phyloP scores from a whole-genome alignment of 2,888 invertebrate genomes.

The Sepioteuthis lessoniana region DNA sequence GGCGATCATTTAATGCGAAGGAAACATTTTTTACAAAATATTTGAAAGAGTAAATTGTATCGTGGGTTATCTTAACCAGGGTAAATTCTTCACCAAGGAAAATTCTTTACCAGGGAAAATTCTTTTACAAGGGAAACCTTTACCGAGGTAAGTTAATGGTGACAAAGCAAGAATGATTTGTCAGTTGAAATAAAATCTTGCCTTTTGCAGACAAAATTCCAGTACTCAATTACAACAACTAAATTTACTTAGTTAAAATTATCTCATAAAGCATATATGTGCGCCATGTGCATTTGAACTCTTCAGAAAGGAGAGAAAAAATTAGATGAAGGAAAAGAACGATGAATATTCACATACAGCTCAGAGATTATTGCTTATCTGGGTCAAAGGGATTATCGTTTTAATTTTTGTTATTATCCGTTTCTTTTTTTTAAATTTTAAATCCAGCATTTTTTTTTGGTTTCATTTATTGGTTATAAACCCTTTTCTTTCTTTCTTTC shows the following conservation, averaged over 20 bases:
- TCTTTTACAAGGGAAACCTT: too few relatives aligned
- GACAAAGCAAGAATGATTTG: too few relatives aligned
- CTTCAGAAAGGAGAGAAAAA: not conserved
- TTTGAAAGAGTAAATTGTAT: too few relatives aligned
- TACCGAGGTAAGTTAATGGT: too few relatives aligned
- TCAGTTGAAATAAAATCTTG: not conserved
- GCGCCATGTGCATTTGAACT: not conserved
- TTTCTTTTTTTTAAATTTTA: not conserved
- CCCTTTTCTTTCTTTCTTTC: not conserved
- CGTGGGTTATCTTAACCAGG: too few relatives aligned
- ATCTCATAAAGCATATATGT: not conserved
- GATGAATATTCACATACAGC: too few relatives aligned
- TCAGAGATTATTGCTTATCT: not conserved
- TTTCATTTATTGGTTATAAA: not conserved
- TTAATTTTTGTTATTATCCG: not conserved
- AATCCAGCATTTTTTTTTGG: not conserved
- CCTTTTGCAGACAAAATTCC: too few relatives aligned
- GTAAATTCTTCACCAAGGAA: too few relatives aligned
- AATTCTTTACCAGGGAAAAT: too few relatives aligned
- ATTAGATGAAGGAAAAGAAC: not conserved
- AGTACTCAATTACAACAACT: not conserved
- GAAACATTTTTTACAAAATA: too few relatives aligned
- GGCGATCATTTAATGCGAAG: too few relatives aligned
- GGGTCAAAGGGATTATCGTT: not conserved
- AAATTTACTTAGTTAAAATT: not conserved